Conservation (phyloP, 2,888 invertebrate species). For the Rhorus exstirpatorius region DNA sequence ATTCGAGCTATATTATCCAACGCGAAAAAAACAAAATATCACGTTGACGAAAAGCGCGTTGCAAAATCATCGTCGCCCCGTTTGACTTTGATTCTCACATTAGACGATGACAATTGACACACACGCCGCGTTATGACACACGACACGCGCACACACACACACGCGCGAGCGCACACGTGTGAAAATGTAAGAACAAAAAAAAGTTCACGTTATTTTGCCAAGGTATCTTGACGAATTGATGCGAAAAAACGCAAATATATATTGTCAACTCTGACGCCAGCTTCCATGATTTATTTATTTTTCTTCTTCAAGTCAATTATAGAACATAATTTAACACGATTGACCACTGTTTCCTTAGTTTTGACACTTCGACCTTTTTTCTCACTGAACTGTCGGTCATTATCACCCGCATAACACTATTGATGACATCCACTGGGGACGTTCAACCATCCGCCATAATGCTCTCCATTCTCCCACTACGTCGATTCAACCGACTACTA, state of each 20-base stretch:
- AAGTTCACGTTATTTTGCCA: conserved; percentile 42
- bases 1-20: too few species aligned
- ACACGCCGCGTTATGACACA: conserved; percentile 71
- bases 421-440: conserved; percentile 54
- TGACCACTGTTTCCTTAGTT: neutral
- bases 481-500: too few species aligned
- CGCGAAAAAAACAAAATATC: too few species aligned
- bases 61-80: conserved; percentile 69
- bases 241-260: conserved; percentile 43
- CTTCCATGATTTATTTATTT: conserved; percentile 75
- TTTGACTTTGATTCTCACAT: conserved; percentile 70
- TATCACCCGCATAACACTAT: conserved; percentile 67
- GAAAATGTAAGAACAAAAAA: neutral
- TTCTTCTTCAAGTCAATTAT: neutral
- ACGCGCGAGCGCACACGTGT: conserved; percentile 42
- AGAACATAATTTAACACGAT: neutral
- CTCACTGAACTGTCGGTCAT: conserved; percentile 50
- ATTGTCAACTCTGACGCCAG: conserved; percentile 77
- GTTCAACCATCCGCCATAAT: conserved; percentile 54
- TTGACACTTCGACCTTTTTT: conserved; percentile 4
- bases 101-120: conserved; percentile 57
- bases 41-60: conserved; percentile 47
- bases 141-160: conserved; percentile 66
- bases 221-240: conserved; percentile 31
- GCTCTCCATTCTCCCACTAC: conserved; percentile 37